Conservation (phyloP, 2,888 invertebrate genomes). For the Clanis bilineata region DNA sequence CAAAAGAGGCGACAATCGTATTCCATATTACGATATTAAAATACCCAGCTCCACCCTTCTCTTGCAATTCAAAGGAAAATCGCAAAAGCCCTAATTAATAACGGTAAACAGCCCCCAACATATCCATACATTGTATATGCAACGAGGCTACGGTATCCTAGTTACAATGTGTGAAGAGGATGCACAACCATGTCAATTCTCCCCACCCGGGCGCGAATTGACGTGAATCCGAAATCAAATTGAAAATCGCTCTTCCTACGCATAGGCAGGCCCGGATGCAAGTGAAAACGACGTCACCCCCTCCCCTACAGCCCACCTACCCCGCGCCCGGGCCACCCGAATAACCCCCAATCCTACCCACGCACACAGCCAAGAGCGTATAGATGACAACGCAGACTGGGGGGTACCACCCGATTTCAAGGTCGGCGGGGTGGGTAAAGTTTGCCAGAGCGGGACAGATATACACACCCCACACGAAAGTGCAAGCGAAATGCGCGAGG, state of each 20-base stretch:
- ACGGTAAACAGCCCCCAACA: not conserved
- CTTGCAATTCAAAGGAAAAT: not conserved
- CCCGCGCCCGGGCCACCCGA: conserved; percentile 39
- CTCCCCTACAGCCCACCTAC: conserved; percentile 1
- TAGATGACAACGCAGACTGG: conserved; percentile 58
- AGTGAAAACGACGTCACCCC: conserved; percentile 68
- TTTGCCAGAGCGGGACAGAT: conserved; percentile 55
- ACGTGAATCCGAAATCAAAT: conserved; percentile 61
- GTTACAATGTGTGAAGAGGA: not conserved
- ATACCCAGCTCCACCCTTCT: too few species aligned
- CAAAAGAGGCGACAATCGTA: too few species aligned
- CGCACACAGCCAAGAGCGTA: conserved; percentile 22
- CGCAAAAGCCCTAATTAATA: conserved; percentile 2
- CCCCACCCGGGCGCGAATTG: conserved; percentile 45
- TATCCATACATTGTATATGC: not conserved
- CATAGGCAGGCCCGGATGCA: conserved; percentile 72
- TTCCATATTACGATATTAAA: too few species aligned
- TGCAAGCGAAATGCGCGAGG: conserved; percentile 78
- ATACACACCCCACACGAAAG: conserved; percentile 62
- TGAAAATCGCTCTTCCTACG: conserved; percentile 60
- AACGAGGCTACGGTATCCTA: not conserved
- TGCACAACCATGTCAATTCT: conserved; percentile 23
- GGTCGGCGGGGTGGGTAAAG: conserved; percentile 68
- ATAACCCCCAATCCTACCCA: conserved; percentile 71
- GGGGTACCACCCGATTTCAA: conserved; percentile 69